These are phyloP conservation scores for Caenorhabditis japonica DNA, from an alignment of 2,888 invertebrate species.

Conservation along the genomic window DNA sequence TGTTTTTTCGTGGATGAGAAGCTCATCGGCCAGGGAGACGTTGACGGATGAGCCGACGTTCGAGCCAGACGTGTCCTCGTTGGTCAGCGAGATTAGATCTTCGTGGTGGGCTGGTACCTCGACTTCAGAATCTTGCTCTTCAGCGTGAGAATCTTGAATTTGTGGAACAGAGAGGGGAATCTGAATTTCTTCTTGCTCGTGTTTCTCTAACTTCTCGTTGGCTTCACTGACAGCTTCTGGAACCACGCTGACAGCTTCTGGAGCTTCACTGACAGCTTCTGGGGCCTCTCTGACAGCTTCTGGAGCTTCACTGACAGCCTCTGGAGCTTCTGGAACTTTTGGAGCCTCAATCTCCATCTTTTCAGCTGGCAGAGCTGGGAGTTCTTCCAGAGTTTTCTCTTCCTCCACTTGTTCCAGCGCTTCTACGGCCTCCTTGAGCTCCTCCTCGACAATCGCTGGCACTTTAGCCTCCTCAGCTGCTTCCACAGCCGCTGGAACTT, in stretches of 20 bases:
- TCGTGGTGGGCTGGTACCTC: neutral
- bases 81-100: slow-evolving; percentile 5
- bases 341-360: slow-evolving; percentile 1
- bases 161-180: too few species aligned
- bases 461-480: neutral
- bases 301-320: neutral
- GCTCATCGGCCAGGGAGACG: slow-evolving; percentile 37
- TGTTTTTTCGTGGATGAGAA: slow-evolving; percentile 1
- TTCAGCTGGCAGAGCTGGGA: neutral
- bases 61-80: slow-evolving; percentile 22
- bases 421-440: too few species aligned
- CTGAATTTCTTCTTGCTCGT: slow-evolving; percentile 5
- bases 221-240: neutral
- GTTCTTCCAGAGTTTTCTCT: slow-evolving; percentile 2
- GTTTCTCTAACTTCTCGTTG: neutral
- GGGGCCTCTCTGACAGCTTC: neutral
- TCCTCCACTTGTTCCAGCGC: neutral
- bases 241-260: neutral
- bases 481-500: neutral
- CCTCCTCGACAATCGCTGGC: too few species aligned
- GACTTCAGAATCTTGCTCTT: neutral
- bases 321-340: neutral
- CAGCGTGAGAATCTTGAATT: too few species aligned
- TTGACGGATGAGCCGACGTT: slow-evolving; percentile 12
- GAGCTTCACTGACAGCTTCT: neutral